Conservation (phyloP, 2,113 vertebrate genomes). For the Myocastor coypus region DNA sequence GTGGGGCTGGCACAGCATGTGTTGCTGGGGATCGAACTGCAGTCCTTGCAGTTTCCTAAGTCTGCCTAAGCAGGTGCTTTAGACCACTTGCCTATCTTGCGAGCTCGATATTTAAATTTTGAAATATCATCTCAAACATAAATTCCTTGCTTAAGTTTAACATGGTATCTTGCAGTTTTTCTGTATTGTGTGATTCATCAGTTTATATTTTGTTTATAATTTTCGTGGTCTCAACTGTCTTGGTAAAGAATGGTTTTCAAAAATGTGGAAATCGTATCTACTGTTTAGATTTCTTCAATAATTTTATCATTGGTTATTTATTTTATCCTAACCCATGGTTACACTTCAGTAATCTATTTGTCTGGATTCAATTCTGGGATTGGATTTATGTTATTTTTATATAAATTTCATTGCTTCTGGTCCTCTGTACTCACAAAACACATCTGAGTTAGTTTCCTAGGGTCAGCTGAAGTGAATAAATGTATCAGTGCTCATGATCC, state of each 20-base stretch:
- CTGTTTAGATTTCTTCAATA: not conserved
- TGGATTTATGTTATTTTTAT: not conserved
- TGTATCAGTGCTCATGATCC: too few species aligned
- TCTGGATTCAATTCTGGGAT: not conserved
- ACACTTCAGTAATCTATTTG: not conserved
- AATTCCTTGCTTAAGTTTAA: not conserved
- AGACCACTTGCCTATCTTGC: too few species aligned
- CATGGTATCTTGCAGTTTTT: not conserved
- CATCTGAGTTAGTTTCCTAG: not conserved
- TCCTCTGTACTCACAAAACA: not conserved
- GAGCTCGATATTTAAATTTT: too few species aligned
- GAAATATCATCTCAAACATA: not conserved
- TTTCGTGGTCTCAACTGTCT: not conserved
- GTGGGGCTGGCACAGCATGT: too few species aligned
- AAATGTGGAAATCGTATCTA: not conserved
- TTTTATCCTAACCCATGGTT: not conserved
- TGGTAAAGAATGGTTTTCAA: not conserved
- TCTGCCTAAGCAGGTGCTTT: too few species aligned
- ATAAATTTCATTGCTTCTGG: not conserved
- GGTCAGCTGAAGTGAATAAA: not conserved
- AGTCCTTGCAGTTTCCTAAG: too few species aligned
- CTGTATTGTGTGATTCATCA: not conserved
- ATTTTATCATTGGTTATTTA: not conserved
- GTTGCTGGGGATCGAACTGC: too few species aligned
- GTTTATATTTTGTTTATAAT: not conserved